Conservation (phyloP, 1,140 invertebrate genomes). For the Macrosteles quadrilineatus region DNA sequence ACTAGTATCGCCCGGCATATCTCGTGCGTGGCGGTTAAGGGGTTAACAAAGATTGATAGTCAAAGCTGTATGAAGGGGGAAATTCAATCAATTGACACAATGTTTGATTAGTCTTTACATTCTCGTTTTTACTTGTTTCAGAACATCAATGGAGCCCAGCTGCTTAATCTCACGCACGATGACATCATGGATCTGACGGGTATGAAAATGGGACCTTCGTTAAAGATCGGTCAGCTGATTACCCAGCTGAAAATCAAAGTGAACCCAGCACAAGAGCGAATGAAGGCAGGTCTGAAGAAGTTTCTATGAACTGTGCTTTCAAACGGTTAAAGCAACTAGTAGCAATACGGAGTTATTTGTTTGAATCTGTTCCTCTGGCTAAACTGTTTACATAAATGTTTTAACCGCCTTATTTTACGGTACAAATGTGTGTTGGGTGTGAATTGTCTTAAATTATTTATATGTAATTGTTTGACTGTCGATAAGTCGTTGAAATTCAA, state of each 20-base stretch:
- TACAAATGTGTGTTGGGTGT: neutral
- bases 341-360: too few species aligned
- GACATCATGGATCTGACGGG: constrained; percentile 86
- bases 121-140: constrained; percentile 50
- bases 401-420: neutral
- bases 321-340: too few species aligned
- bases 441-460: neutral
- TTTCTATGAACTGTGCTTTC: constrained; percentile 46
- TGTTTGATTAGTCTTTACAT: too few species aligned
- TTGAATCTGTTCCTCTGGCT: neutral
- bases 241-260: constrained; percentile 83
- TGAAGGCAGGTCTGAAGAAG: constrained; percentile 51
- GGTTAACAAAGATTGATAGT: too few species aligned
- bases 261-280: constrained; percentile 66
- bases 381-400: neutral
- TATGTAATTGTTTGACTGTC: neutral
- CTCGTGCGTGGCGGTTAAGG: too few species aligned
- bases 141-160: constrained; percentile 76
- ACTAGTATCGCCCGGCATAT: too few species aligned
- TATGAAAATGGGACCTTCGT: constrained; percentile 91
- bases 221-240: constrained; percentile 92
- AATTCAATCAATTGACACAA: too few species aligned
- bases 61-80: too few species aligned
- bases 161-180: constrained; percentile 82
- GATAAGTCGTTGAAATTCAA: too few species aligned